Conservation (phyloP, 2,888 invertebrate species). For the Euplexia lucipara region DNA sequence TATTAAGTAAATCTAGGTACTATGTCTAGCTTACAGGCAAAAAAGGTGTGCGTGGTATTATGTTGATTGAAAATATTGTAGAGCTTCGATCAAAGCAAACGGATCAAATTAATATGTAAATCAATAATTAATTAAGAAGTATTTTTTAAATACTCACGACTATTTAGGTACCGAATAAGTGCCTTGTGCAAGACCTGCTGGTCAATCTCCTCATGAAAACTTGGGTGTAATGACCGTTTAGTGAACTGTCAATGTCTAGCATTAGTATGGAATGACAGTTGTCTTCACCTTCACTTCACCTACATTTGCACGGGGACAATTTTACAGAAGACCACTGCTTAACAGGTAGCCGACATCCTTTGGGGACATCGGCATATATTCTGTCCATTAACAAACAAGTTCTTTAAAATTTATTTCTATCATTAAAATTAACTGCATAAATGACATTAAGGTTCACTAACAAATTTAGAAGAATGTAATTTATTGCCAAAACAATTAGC, state of each 20-base stretch:
- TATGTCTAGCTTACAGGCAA: background rate
- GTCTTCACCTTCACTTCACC: no score
- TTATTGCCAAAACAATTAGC: constrained; percentile 13
- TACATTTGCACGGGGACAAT: no score
- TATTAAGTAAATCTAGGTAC: no score
- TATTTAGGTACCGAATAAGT: background rate
- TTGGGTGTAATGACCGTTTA: no score
- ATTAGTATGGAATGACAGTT: no score
- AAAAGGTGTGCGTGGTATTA: background rate
- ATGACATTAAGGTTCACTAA: constrained; percentile 15
- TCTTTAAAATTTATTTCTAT: constrained; percentile 4
- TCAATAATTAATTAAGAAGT: constrained; percentile 12
- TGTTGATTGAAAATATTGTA: constrained; percentile 29
- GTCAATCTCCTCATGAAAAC: no score
- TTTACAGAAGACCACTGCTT: no score
- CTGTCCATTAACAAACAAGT: constrained; percentile 5
- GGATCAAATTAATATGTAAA: constrained; percentile 27
- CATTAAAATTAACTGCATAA: constrained; percentile 17
- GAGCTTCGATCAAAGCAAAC: constrained; percentile 26
- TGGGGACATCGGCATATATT: background rate
- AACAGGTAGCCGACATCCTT: background rate
- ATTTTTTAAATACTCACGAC: constrained; percentile 7
- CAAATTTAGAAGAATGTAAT: constrained; percentile 13
- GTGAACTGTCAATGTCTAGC: no score
- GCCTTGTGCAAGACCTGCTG: background rate